Conservation (phyloP, 2,113 vertebrate species). For the Lagopus muta region DNA sequence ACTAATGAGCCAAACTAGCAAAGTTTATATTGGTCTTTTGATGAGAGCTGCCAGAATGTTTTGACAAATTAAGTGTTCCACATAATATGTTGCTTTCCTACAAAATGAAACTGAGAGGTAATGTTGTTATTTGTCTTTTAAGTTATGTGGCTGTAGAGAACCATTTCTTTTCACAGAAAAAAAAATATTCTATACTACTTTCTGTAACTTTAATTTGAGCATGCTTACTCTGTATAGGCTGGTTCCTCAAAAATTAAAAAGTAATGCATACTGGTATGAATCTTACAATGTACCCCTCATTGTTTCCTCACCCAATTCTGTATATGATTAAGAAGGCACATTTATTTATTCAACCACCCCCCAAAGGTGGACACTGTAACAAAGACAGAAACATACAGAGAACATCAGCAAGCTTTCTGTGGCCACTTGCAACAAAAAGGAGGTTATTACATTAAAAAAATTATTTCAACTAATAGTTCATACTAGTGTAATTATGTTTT, state of each 20-base stretch:
- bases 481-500: not conserved
- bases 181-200: not conserved
- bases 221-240: not conserved
- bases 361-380: not conserved
- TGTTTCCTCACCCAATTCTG: not conserved
- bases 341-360: not conserved
- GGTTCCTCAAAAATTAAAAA: not conserved
- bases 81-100: not conserved
- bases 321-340: not conserved
- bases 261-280: not conserved
- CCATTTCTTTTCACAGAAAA: not conserved
- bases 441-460: not conserved
- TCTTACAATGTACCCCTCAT: not conserved
- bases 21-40: conserved; percentile 59
- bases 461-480: not conserved
- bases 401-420: not conserved
- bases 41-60: conserved; percentile 50
- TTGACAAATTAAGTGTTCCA: conserved; percentile 61
- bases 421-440: not conserved
- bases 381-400: not conserved
- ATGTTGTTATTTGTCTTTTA: conserved; percentile 38
- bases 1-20: conserved; percentile 67
- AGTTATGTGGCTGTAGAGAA: conserved; percentile 52
- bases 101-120: conserved; percentile 15
- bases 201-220: not conserved